Evolutionary conservation across 2,797 vertebrate species (phyloP).

Genomic region (Brotula barbata): DNA sequence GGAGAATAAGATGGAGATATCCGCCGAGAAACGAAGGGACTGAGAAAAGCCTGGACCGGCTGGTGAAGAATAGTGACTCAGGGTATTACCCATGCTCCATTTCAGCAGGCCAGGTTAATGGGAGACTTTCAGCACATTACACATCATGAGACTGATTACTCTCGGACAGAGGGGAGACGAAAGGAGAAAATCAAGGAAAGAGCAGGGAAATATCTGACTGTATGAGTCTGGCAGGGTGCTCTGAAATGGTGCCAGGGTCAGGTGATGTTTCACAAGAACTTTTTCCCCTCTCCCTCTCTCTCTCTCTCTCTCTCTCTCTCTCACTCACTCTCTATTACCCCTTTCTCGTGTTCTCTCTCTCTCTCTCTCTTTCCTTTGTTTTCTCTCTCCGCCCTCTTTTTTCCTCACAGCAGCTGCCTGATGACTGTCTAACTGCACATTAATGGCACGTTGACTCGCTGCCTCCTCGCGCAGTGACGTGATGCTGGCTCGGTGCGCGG

Average conservation of each 20-base stretch:
- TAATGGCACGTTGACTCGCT: conserved; percentile 40
- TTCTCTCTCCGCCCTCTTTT: conserved; percentile 15
- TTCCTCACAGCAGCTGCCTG: conserved; percentile 27
- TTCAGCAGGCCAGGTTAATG: conserved; percentile 74
- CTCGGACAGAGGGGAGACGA: conserved; percentile 62
- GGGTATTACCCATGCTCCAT: conserved; percentile 75
- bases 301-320: neutral
- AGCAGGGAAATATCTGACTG: conserved; percentile 54
- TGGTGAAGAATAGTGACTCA: conserved; percentile 72
- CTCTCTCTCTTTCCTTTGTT: no score
- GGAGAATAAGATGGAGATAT: conserved; percentile 11
- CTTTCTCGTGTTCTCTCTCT: neutral
- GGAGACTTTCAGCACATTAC: conserved; percentile 75
- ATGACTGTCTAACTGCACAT: conserved; percentile 38
- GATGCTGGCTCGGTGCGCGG: conserved; percentile 24
- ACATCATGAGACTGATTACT: conserved; percentile 82
- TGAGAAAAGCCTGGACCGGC: conserved; percentile 34
- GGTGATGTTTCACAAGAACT: conserved; percentile 67
- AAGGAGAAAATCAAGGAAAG: conserved; percentile 53
- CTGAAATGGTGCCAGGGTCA: conserved; percentile 75
- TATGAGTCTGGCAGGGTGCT: conserved; percentile 57
- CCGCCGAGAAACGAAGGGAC: no score
- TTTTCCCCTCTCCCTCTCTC: neutral
- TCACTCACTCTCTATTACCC: conserved; percentile 3
- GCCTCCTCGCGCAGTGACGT: conserved; percentile 38